Evolutionary conservation across 2,888 invertebrate species (phyloP), one percentile per base, ranked within the genome.

Genomic region (Pycnomerus fuliginosus): DNA sequence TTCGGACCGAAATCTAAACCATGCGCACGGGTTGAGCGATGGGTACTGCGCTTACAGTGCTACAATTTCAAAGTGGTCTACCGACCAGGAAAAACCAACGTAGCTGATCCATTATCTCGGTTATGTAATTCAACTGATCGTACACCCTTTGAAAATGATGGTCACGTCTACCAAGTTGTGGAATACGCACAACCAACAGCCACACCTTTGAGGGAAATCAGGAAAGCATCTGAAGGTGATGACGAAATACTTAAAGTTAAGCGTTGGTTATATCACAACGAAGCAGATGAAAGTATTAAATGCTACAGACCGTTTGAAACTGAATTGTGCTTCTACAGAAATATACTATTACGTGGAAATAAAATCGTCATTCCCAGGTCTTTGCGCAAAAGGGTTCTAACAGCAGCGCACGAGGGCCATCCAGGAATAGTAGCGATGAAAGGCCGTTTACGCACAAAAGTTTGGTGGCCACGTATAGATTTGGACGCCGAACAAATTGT

Each of bases 381-480:
- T 20, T 32, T 58, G 11, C 25, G 54, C 27, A 16, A 43, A 22
- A 7, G 35, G 25, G 51, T 60, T 4, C 33, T 65, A 22, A 30
- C 45, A 14, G 37, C 58, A 23, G 61, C 60, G 2, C 63, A 64
- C 47, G 55, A 65, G 43, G 65, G 69, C 44, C 68, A 70, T 25
- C 67, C 66, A 1, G 67, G 67, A 2, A 62, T 65, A 1, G 63
- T 61, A 0, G 49, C 58, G 0, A 69, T 68, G 65, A 69, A 68
- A 47, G 3, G 43, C n/a, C n/a, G 65, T n/a, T 38, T 69, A 1
- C 33, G 69, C 2, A 55, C 61, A 1, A 69, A 69, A 52, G 69
- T 67, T 2, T 69, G 67, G 65, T 68, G 68, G 65, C 64, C 65
- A 4, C 57, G 52, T 29, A 56, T 58, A 3, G 66, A 69, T 39